Evolutionary conservation across 1,140 invertebrate species (phyloP).

Genomic region (Aphaenogaster ashmeadi): DNA sequence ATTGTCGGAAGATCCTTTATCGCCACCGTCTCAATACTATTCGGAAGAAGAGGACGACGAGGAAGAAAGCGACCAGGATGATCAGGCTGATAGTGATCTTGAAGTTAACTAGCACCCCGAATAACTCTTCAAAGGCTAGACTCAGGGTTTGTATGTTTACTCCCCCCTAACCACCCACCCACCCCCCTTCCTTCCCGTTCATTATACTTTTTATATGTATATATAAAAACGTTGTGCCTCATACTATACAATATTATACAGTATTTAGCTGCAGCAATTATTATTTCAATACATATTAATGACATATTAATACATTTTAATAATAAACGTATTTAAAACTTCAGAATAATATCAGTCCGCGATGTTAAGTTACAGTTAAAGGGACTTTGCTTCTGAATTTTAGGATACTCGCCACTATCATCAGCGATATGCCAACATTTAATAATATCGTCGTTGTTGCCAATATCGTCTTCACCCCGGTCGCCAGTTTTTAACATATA

Average conservation of each 20-base stretch:
- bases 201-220: constrained; percentile 2
- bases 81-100: constrained; percentile 86
- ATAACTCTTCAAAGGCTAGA: constrained; percentile 79
- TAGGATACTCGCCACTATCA: constrained; percentile 75
- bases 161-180: not conserved
- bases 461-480: constrained; percentile 64
- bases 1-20: constrained; percentile 85
- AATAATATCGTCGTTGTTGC: constrained; percentile 73
- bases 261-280: not conserved
- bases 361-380: constrained; percentile 9
- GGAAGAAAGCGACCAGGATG: constrained; percentile 85
- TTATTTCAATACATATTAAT: constrained; percentile 11
- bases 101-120: constrained; percentile 86
- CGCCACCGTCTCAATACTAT: constrained; percentile 85
- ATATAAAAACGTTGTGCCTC: constrained; percentile 20
- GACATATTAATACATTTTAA: not conserved
- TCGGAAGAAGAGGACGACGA: constrained; percentile 86
- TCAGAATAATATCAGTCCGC: not conserved
- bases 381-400: constrained; percentile 23
- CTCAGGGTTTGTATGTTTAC: constrained; percentile 77
- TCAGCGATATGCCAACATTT: constrained; percentile 71
- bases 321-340: not conserved
- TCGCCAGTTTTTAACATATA: constrained; percentile 57
- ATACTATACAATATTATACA: not conserved
- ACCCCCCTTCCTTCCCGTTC: not conserved